Percentiles rank a stretch among this genome's conserved stretches.
Evolutionary conservation across 2,113 vertebrate species (phyloP).

Genomic region (Zosterops hypoxanthus): DNA sequence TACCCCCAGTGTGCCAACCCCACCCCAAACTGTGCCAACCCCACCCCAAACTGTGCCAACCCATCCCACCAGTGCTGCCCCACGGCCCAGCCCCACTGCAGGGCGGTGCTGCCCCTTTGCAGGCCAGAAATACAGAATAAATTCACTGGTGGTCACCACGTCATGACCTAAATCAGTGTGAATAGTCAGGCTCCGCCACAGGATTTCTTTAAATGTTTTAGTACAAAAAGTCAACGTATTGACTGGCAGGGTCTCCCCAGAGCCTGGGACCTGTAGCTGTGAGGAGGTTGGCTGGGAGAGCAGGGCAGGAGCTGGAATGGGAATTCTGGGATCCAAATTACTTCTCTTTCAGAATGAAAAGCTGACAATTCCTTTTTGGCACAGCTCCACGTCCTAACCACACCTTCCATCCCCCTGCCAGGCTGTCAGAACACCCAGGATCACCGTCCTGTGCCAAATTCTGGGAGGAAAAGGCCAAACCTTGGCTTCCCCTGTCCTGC

Average conservation of each 20-base stretch:
- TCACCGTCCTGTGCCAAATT: rapidly evolving
- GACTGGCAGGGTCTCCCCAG: neutral
- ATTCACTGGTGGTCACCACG: neutral
- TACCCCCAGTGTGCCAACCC: neutral
- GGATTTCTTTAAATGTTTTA: neutral
- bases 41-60: rapidly evolving
- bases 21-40: too few relatives aligned
- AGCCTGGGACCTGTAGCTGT: neutral
- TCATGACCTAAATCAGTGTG: rapidly evolving
- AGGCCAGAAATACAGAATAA: neutral
- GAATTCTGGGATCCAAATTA: neutral
- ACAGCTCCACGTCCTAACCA: neutral
- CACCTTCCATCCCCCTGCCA: rapidly evolving
- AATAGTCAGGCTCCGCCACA: neutral
- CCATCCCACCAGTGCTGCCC: rapidly evolving
- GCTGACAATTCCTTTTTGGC: neutral
- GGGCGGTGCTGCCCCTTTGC: neutral
- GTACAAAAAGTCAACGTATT: rapidly evolving
- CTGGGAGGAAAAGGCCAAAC: neutral
- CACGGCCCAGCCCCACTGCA: neutral
- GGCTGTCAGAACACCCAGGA: neutral
- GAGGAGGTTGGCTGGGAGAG: neutral
- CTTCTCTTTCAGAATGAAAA: neutral
- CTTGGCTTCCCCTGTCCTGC: neutral
- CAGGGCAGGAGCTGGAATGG: neutral